Base-by-base conservation (phyloP, 1,140 invertebrate species). In the Drosophila orena region DNA sequence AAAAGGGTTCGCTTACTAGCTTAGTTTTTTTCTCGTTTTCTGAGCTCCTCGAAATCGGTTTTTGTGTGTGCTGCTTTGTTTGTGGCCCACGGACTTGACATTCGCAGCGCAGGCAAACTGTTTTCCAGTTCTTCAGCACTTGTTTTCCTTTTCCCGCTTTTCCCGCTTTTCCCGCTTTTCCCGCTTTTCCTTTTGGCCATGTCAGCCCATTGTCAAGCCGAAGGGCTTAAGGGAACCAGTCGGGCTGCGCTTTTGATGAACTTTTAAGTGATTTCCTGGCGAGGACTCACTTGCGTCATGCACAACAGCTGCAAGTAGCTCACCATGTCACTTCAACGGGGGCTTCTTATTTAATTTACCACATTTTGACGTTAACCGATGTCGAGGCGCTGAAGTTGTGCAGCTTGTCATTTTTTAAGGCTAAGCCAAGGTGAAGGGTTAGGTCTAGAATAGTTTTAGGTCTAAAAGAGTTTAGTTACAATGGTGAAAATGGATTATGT, bases 201-300 rank as follows among this genome's bases (percentile, higher is more conserved):
- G 78, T 66, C 64, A 66, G 64, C 64, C 64, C 62, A 75, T 77
- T 77, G 73, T 77, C 30, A 72, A 72, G 54, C 38, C 43, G 35
- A 42, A 62, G 37, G 47, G 44, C 72, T 70, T 34, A 53, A 47
- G 74, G 64, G n/a, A 59, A 43, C 47, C 35, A 22, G 27, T 30
- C 27, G 27, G 46, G 22, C 71, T 84, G 71, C 76, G 83, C 47
- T 77, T 77, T 70, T 84, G 66, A 76, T 77, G 72, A 85, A 85
- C 72, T 85, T 85, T 85, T 80, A 85, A 85, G 77, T 85, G 81
- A 85, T 85, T 85, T 69, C 55, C 75, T 76, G 47, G 53, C 53
- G 35, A 57, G 53, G 71, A 65, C 71, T 55, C 46, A 49, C 58
- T 34, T 42, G n/a, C 20, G 44, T 57, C 77, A 65, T 50, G 47